Percentiles rank a stretch among this genome's conserved stretches.
phyloP scores from a whole-genome alignment of 1,140 invertebrate species.

The Liolophura sinensis region DNA sequence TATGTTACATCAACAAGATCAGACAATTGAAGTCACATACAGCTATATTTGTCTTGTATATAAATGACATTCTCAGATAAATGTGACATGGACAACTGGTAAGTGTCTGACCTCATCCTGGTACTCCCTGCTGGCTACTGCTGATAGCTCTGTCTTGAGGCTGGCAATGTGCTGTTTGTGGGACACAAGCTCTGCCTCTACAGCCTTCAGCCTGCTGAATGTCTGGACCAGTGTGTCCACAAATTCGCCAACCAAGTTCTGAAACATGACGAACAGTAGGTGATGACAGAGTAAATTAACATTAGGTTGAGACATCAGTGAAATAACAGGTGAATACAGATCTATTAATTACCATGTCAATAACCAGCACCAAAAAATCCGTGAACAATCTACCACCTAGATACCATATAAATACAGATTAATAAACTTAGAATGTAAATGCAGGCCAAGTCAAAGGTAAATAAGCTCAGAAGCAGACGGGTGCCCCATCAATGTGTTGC shows the following conservation, averaged over 20 bases:
- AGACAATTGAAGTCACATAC: not conserved
- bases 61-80: not conserved
- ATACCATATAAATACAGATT: too few species aligned
- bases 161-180: slow-evolving; percentile 39
- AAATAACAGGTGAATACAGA: not conserved
- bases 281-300: too few species aligned
- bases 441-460: too few species aligned
- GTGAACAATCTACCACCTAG: too few species aligned
- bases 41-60: not conserved
- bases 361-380: too few species aligned
- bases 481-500: too few species aligned
- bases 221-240: slow-evolving; percentile 47
- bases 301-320: too few species aligned
- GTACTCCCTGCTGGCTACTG: slow-evolving; percentile 47
- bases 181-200: slow-evolving; percentile 46
- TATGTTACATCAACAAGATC: not conserved
- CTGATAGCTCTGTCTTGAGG: slow-evolving; percentile 47
- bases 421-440: too few species aligned
- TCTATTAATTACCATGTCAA: too few species aligned
- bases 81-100: not conserved
- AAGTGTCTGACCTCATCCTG: slow-evolving; percentile 32
- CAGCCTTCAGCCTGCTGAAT: slow-evolving; percentile 27
- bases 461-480: too few species aligned
- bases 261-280: slow-evolving; percentile 12
- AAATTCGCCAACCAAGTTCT: slow-evolving; percentile 51